Conservation (phyloP, 1,140 invertebrate species). For the Eumaeus atala region DNA sequence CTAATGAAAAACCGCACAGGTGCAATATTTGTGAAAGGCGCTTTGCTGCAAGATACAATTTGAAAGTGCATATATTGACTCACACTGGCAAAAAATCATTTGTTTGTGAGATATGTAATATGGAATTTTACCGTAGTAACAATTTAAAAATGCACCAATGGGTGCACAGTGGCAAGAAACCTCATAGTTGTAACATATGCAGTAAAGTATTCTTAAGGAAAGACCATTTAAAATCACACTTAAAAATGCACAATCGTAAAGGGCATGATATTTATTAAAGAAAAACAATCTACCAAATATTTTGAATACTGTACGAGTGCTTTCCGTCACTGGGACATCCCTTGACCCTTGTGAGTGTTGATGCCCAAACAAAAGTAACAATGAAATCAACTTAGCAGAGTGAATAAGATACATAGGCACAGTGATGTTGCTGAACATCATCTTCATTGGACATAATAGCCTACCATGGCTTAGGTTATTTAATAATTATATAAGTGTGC, state of each 20-base stretch:
- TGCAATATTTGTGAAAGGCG: not conserved
- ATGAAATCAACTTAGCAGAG: no score
- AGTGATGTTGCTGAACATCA: no score
- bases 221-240: not conserved
- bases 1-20: not conserved
- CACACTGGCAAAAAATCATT: not conserved
- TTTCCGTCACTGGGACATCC: no score
- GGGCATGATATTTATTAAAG: no score
- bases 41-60: not conserved
- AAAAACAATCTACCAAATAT: no score
- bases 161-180: not conserved
- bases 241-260: not conserved
- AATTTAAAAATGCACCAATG: not conserved
- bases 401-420: no score
- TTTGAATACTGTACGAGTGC: no score
- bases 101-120: slow-evolving; percentile 3
- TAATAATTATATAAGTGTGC: no score
- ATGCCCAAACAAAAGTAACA: no score
- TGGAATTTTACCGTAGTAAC: not conserved
- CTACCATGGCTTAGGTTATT: no score
- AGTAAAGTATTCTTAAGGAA: not conserved
- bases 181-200: not conserved
- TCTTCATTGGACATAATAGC: no score
- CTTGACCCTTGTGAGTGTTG: no score
- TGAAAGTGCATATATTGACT: not conserved